These are phyloP conservation scores for Andrena chrysosceles DNA, from an alignment of 2,888 invertebrate genomes.

Conservation along the genomic window DNA sequence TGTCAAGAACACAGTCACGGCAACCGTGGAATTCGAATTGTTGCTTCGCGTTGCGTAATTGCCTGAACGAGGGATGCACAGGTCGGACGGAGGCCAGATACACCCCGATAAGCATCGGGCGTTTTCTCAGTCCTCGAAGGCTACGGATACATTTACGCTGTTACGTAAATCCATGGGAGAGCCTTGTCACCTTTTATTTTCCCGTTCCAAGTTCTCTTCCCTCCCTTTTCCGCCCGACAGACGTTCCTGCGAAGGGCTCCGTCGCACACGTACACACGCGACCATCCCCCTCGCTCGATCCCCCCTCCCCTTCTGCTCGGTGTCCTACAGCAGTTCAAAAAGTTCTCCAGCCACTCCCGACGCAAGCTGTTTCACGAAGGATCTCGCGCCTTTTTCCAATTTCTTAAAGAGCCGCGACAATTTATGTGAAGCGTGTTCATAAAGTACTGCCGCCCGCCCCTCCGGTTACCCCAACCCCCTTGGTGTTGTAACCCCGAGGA, in stretches of 20 bases:
- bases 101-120: slow-evolving; percentile 6
- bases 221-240: slow-evolving; percentile 17
- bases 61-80: neutral
- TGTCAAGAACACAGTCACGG: slow-evolving; percentile 14
- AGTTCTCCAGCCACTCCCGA: slow-evolving; percentile 82
- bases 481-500: slow-evolving; percentile 41
- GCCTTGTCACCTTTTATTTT: slow-evolving; percentile 58
- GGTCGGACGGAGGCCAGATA: neutral
- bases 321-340: slow-evolving; percentile 79
- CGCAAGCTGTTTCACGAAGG: slow-evolving; percentile 83
- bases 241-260: slow-evolving; percentile 26
- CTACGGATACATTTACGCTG: slow-evolving; percentile 22
- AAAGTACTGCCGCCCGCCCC: slow-evolving; percentile 79
- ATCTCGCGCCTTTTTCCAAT: slow-evolving; percentile 83
- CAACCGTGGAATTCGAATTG: slow-evolving; percentile 1
- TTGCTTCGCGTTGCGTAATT: slow-evolving; percentile 25
- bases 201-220: slow-evolving; percentile 14
- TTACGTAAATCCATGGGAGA: slow-evolving; percentile 55
- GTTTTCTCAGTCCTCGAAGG: slow-evolving; percentile 24
- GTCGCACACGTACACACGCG: slow-evolving; percentile 2
- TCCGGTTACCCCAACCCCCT: slow-evolving; percentile 30
- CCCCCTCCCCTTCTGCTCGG: slow-evolving; percentile 51
- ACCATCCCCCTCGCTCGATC: slow-evolving; percentile 19
- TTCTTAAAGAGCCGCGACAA: slow-evolving; percentile 85
- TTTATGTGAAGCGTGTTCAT: slow-evolving; percentile 85